Base-by-base conservation (phyloP, 2,797 vertebrate species). In the Trachurus trachurus region DNA sequence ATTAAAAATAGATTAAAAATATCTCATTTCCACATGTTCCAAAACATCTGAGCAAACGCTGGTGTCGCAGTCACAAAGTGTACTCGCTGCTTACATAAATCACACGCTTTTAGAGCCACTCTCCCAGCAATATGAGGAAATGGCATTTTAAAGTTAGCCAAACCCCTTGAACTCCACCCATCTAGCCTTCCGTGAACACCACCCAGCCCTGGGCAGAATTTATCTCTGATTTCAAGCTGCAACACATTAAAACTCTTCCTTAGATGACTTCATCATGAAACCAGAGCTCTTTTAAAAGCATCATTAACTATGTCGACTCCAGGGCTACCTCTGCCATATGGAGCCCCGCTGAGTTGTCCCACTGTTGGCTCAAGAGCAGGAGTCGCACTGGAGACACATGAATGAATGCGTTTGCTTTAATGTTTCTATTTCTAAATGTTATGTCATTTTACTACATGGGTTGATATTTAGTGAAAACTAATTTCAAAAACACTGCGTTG, bases 251-350 rank as follows among this genome's bases (percentile, higher is more conserved):
- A 93, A 82, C 81, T 87, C 91, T 92, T 93, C 88, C 81, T 90
- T 63, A 77, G 85, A 94, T 94, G 93, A 95, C 92, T 91, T 95
- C 94, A 93, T 87, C 85, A 52, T 90, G 91, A 94, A 94, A 93
- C 89, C 87, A 73, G 90, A 95, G 90, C 89, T 88, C 58, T 89
- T 91, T 89, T 86, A 86, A 90, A 87, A 82, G 86, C 87, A 62
- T 83, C 74, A 83, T 92, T 92, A 93, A 92, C 87, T 71, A 44
- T 84, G 90, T 90, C 66, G 77, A 75, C 80, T 86, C 83, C 70
- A 34, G 76, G 71, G 66, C 86, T 72, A 73, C 84, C 39, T 74
- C 80, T 77, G 80, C 82, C 87, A 84, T 50, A 60, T 47, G 68
- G 76, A 76, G 80, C 21, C 56, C 83, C 44, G 74, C 80, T 84